Evolutionary conservation across 1,140 invertebrate genomes (phyloP), one percentile per base, ranked within the genome.

Genomic region (Nephila pilipes): DNA sequence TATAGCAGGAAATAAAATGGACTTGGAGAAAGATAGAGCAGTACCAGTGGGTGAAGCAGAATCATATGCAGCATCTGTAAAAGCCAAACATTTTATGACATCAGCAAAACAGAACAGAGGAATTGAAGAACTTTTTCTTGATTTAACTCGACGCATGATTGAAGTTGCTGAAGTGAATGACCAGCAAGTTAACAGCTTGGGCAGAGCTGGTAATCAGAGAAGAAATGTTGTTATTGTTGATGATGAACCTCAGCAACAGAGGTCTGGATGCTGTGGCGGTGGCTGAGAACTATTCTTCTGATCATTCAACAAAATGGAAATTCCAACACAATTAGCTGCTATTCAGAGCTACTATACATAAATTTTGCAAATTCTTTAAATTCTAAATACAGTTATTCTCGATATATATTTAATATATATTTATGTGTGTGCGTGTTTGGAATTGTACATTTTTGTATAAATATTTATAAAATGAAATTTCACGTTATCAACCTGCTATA

Each of bases 1-100:
- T 81, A 99, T 99, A 95, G 98, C 98, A 93, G 99, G 99, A 79
- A 99, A 99, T 96, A 99, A 99, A 97, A 97, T 97, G 95, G 99
- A 99, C 96, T 96, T 99, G 95, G 98, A 99, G 95, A 98, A 98
- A 95, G 97, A 99, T 87, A 96, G 99, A 94, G 97, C 97, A 94
- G 98, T 99, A 29, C 95, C 96, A 32, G 95, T 97, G 10, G 97
- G 98, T 95, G 98, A 98, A 95, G 99, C 98, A 18, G 97, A 98
- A 96, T 96, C 97, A 98, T 99, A 99, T 96, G 97, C 99, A 16
- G 96, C 96, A 91, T 97, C 98, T 94, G 99, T 99, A 16, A 98
- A 98, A 65, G 99, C 99, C n/a, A 97, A 97, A 93, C 99, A 99
- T 96, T 98, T 97, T 96, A 97, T 98, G 94, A 99, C 98, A 22